A percentile compares a stretch with the other conserved stretches of the same genome.
Evolutionary conservation across 1,140 invertebrate genomes (phyloP).

Genomic region (Micrasema longulum): DNA sequence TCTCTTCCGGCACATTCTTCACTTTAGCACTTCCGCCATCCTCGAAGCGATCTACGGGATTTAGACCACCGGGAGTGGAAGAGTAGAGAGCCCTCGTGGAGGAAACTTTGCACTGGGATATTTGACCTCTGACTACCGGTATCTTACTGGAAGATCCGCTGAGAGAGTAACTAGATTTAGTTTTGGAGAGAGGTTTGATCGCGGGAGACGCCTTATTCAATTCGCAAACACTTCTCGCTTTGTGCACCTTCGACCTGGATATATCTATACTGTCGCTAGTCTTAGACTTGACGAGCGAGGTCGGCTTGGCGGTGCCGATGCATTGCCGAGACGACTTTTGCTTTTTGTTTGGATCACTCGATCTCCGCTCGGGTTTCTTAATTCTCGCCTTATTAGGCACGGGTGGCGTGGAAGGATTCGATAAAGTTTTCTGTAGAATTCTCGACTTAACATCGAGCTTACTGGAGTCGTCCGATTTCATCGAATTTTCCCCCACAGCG

Average conservation of each 20-base stretch:
- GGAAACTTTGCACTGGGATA: conserved; percentile 63
- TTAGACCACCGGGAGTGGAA: conserved; percentile 69
- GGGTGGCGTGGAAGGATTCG: conserved; percentile 64
- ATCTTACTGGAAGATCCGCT: conserved; percentile 70
- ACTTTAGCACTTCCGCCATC: conserved; percentile 63
- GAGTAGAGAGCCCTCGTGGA: conserved; percentile 66
- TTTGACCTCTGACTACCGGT: conserved; percentile 68
- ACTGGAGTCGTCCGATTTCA: conserved; percentile 63
- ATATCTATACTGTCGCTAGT: conserved; percentile 55
- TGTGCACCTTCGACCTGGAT: conserved; percentile 65
- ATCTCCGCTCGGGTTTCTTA: conserved; percentile 63
- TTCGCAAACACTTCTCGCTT: conserved; percentile 70
- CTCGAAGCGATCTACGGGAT: conserved; percentile 66
- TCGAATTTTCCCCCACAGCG: conserved; percentile 55
- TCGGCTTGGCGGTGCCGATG: conserved; percentile 31
- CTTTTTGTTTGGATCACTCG: conserved; percentile 60
- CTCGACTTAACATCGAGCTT: conserved; percentile 68
- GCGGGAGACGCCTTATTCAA: conserved; percentile 61
- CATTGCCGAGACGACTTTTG: conserved; percentile 25
- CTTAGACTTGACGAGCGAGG: conserved; percentile 45
- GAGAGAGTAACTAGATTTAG: conserved; percentile 67
- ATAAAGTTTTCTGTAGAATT: conserved; percentile 67
- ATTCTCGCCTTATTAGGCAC: conserved; percentile 59
- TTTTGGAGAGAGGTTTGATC: conserved; percentile 59
- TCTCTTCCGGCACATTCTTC: conserved; percentile 59